These are phyloP conservation scores for Orthonyx spaldingii DNA, from an alignment of 2,113 vertebrate genomes.

Conservation along the genomic window DNA sequence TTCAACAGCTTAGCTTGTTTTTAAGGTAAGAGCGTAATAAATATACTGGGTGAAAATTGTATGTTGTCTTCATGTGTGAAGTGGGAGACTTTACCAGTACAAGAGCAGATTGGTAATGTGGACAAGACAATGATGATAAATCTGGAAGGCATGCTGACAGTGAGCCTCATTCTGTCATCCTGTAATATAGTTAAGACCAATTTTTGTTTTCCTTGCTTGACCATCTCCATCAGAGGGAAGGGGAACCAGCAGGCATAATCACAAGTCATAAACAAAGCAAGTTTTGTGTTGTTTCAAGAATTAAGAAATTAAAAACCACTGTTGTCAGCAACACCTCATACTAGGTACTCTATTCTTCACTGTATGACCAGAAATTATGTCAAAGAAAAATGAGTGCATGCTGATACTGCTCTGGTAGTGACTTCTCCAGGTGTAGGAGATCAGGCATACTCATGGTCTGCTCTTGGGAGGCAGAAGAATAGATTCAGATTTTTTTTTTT, in stretches of 20 bases:
- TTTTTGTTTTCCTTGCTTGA: not conserved
- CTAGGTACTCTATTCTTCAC: not conserved
- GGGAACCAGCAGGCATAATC: not conserved
- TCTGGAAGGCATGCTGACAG: accelerated
- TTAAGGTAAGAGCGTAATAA: not conserved
- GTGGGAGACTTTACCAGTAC: not conserved
- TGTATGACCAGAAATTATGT: not conserved
- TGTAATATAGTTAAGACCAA: not conserved
- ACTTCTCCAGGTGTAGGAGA: not conserved
- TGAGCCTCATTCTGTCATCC: not conserved
- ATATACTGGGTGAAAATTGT: not conserved
- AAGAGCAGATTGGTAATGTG: not conserved
- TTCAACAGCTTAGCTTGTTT: not conserved
- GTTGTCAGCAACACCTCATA: not conserved
- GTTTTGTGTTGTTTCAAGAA: not conserved
- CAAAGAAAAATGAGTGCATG: not conserved
- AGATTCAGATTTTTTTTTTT: not conserved
- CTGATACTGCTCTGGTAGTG: not conserved
- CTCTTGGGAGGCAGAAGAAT: not conserved
- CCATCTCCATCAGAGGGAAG: accelerated
- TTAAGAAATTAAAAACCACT: not conserved
- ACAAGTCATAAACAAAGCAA: not conserved
- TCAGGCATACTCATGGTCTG: not conserved
- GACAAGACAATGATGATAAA: not conserved
- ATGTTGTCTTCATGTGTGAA: not conserved